Percentiles rank a stretch among this genome's conserved stretches.
Evolutionary conservation across 2,113 vertebrate species (phyloP).

Genomic region (Oncorhynchus gorbuscha): DNA sequence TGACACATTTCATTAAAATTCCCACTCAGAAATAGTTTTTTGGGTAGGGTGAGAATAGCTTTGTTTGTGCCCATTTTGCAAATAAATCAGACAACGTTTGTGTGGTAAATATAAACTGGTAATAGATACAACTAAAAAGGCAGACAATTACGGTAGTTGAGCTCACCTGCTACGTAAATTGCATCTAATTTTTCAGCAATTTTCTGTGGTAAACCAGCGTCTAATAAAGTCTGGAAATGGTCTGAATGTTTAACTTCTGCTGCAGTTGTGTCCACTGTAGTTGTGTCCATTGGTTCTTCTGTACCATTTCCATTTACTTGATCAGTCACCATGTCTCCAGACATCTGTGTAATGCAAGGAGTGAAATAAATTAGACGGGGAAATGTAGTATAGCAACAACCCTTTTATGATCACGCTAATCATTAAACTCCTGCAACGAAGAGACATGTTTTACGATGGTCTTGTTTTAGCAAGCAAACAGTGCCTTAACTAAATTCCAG

Average conservation of each 20-base stretch:
- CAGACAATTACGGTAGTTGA: conserved; percentile 16
- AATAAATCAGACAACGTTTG: no score
- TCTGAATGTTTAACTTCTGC: conserved; percentile 85
- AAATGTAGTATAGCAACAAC: conserved; percentile 1
- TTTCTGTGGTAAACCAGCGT: conserved; percentile 93
- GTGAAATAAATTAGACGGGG: conserved; percentile 73
- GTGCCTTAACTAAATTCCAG: no score
- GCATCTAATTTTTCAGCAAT: conserved; percentile 98
- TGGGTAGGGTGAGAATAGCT: no score
- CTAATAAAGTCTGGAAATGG: conserved; percentile 91
- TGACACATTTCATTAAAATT: not conserved
- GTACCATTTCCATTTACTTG: conserved; percentile 98
- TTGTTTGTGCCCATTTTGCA: no score
- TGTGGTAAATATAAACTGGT: no score
- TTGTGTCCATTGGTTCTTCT: conserved; percentile 97
- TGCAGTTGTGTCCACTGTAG: conserved; percentile 91
- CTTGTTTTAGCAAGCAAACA: no score
- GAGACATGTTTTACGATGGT: no score
- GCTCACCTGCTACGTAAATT: conserved; percentile 98
- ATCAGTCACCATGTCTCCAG: conserved; percentile 95
- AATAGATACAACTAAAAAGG: not conserved
- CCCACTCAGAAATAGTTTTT: no score
- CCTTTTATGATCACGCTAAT: not conserved
- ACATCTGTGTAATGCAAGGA: conserved; percentile 86
- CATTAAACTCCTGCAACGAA: not conserved